Evolutionary conservation across 37 sponge, comb jelly and placozoan species (phyloP).

Genomic region (Haliclona indistincta): DNA sequence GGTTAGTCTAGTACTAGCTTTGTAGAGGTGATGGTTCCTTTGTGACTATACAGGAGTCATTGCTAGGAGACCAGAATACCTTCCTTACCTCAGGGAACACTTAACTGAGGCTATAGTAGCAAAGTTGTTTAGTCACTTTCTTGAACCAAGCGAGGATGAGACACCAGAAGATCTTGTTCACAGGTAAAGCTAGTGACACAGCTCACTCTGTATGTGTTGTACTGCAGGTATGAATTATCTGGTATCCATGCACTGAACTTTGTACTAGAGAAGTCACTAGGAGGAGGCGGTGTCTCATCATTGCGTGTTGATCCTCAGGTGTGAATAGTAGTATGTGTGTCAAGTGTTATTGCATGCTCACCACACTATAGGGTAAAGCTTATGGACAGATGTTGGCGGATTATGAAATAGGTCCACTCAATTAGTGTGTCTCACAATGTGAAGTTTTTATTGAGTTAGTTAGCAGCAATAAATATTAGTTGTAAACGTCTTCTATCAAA

Average conservation of each 20-base stretch:
- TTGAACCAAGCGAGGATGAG: constrained; percentile 46
- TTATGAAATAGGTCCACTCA: no score
- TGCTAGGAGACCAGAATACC: constrained; percentile 56
- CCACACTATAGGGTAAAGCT: constrained; percentile 84
- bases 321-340: not conserved
- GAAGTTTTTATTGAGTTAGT: no score
- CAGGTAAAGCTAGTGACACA: not conserved
- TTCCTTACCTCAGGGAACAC: constrained; percentile 54
- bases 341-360: no score
- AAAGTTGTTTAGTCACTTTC: constrained; percentile 74
- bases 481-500: no score
- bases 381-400: constrained; percentile 91
- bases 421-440: not conserved
- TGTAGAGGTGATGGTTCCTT: not conserved
- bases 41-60: constrained; percentile 19
- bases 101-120: constrained; percentile 65
- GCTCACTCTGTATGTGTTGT: not conserved
- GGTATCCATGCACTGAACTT: constrained; percentile 92
- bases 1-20: constrained; percentile 41
- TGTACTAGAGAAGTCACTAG: constrained; percentile 82
- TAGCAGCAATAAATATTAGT: no score
- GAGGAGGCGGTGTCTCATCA: constrained; percentile 95
- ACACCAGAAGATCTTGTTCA: constrained; percentile 2
- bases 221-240: constrained; percentile 81
- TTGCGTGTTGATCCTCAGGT: constrained; percentile 93